phyloP scores from a whole-genome alignment of 2,888 invertebrate genomes.

The Aproaerema taeniolella region DNA sequence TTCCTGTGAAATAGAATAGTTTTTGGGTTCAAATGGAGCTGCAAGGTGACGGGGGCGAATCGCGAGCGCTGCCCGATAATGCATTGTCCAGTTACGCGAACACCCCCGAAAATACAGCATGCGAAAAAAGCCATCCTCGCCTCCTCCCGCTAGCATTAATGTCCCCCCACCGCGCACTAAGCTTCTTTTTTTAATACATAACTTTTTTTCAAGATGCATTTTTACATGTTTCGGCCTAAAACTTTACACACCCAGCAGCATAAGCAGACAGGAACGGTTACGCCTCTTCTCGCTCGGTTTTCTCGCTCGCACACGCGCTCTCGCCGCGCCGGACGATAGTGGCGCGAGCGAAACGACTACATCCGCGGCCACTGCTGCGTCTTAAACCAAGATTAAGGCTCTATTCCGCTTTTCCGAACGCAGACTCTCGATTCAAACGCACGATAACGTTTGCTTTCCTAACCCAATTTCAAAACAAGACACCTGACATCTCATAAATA shows the following conservation, averaged over 20 bases:
- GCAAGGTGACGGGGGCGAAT: slow-evolving; percentile 63
- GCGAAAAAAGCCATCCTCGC: slow-evolving; percentile 71
- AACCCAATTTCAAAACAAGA: slow-evolving; percentile 23
- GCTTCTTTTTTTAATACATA: slow-evolving; percentile 78
- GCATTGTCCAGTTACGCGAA: slow-evolving; percentile 70
- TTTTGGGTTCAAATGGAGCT: slow-evolving; percentile 52
- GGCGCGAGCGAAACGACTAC: slow-evolving; percentile 62
- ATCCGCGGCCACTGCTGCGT: slow-evolving; percentile 58
- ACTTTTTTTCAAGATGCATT: slow-evolving; percentile 79
- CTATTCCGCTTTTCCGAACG: slow-evolving; percentile 61
- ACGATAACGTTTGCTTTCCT: slow-evolving; percentile 34
- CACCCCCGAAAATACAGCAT: slow-evolving; percentile 75
- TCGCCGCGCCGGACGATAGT: slow-evolving; percentile 60
- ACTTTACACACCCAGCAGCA: slow-evolving; percentile 74
- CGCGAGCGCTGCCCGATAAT: slow-evolving; percentile 58
- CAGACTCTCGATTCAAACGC: slow-evolving; percentile 53
- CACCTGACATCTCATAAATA: slow-evolving; percentile 8
- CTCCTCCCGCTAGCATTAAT: slow-evolving; percentile 69
- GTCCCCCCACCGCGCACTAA: slow-evolving; percentile 74
- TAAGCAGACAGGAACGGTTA: slow-evolving; percentile 56
- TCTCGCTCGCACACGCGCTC: slow-evolving; percentile 53
- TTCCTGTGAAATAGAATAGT: slow-evolving; percentile 40
- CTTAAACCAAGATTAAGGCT: slow-evolving; percentile 72
- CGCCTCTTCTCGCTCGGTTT: slow-evolving; percentile 61
- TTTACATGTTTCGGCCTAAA: slow-evolving; percentile 78